Base-by-base conservation (phyloP, 2,797 vertebrate species). In the Tiaroga cobitis region DNA sequence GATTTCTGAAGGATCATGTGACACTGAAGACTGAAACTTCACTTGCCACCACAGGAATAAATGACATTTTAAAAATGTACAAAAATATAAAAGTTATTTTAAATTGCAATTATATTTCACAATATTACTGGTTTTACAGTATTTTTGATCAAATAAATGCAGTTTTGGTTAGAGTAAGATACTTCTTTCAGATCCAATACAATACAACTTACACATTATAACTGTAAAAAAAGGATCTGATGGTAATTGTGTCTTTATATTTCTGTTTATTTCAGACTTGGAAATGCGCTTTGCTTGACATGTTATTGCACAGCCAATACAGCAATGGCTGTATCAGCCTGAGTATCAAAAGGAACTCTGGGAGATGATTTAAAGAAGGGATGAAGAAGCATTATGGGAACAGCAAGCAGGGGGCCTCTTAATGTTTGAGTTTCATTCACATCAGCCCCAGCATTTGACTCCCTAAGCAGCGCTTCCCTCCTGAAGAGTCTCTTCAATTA, bases 401-500 rank as follows among this genome's bases (percentile, higher is more conserved):
- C 19, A 39, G 29, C 15, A 70, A 41, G 26, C 61, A 75, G 80
- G 26, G 74, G 84, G 77, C 29, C 67, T 80, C 39, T 80, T 73
- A 85, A 80, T 73, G 65, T 83, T 85, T 51, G 78, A 75, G 82
- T 80, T 85, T 82, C 41, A 37, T 70, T 61, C 82, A 78, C 76
- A 80, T 85, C 77, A 74, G 18, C 16, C 84, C 24, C 16, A 49
- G 79, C 29, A 24, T 65, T 76, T 41, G 67, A 81, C 79, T 87
- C 82, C 63, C 82, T 63, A 32, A 32, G 43, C 67, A 32, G 54
- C 10, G 9, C 73, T 74, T 82, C 68, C 63, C 59, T 61, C 34
- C 56, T 46, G 67, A 67, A 82, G 79, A 68, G 79, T 51, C 87
- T 88, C 68, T 80, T 75, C 73, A 84, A 85, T 87, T 88, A 87